Evolutionary conservation across 2,888 invertebrate species (phyloP).

Genomic region (Dicranocentrus wangi): DNA sequence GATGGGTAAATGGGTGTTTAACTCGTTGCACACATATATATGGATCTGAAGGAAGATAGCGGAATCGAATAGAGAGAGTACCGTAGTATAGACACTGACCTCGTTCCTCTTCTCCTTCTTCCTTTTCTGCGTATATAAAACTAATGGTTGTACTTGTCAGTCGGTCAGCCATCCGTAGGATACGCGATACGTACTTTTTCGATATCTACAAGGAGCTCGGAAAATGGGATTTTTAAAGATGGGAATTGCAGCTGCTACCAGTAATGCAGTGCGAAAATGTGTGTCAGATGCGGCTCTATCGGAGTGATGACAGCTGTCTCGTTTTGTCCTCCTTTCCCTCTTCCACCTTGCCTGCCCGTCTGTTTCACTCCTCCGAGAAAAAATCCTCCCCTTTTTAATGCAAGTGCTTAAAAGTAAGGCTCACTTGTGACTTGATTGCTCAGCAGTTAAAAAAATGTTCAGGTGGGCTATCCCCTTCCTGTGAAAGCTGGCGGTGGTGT

Average conservation of each 20-base stretch:
- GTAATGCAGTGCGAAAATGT: slow-evolving; percentile 11
- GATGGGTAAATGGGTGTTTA: not conserved
- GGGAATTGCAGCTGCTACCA: slow-evolving; percentile 29
- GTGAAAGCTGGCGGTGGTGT: not conserved
- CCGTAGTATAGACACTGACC: not conserved
- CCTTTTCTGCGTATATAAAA: not conserved
- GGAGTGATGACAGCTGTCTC: slow-evolving; percentile 23
- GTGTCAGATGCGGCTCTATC: slow-evolving; percentile 1
- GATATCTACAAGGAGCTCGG: not conserved
- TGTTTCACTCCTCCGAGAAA: too few relatives aligned
- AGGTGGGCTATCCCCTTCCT: not conserved
- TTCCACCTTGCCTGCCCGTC: too few relatives aligned
- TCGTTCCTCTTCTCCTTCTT: not conserved
- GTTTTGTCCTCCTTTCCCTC: not conserved
- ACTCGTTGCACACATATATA: not conserved
- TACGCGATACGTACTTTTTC: not conserved
- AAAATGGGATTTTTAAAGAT: slow-evolving; percentile 1
- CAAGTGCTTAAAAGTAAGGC: not conserved
- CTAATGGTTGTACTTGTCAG: slow-evolving; percentile 8
- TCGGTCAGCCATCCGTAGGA: not conserved
- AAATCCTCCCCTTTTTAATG: not conserved
- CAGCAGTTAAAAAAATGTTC: slow-evolving; percentile 14
- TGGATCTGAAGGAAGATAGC: not conserved
- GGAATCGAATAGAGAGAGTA: not conserved
- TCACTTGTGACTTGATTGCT: slow-evolving; percentile 3